These are phyloP conservation scores for Lates calcarifer DNA, from an alignment of 2,113 vertebrate genomes.

Conservation along the genomic window DNA sequence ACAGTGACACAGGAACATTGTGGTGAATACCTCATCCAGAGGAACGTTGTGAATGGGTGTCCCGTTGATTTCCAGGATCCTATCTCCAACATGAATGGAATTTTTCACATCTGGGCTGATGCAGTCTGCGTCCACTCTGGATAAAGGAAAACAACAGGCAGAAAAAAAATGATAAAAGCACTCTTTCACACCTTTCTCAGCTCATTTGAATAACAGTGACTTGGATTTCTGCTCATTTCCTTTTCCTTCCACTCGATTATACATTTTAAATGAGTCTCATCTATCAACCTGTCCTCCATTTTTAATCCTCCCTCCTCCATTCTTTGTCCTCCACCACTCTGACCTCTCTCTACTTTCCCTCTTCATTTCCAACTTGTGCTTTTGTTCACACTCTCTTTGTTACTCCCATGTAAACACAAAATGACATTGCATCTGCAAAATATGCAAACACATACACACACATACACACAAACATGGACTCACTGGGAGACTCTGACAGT, in stretches of 20 bases:
- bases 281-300: conserved; percentile 21
- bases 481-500: conserved; percentile 95
- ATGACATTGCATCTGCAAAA: neutral
- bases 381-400: neutral
- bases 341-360: neutral
- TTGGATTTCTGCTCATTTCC: conserved; percentile 32
- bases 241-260: conserved; percentile 34
- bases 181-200: conserved; percentile 5
- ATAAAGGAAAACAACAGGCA: conserved; percentile 1
- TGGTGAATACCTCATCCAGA: conserved; percentile 90
- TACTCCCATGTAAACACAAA: neutral
- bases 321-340: conserved; percentile 8
- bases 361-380: neutral
- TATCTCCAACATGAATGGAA: conserved; percentile 95
- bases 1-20: neutral
- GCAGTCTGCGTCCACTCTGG: conserved; percentile 91
- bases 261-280: conserved; percentile 43
- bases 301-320: neutral
- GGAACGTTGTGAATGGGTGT: conserved; percentile 95
- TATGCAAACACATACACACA: neutral
- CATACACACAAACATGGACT: conserved; percentile 65
- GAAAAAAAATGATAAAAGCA: neutral
- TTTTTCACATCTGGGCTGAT: conserved; percentile 98
- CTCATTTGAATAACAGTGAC: conserved; percentile 41
- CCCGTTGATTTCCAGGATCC: conserved; percentile 97